A percentile compares a stretch with the other conserved stretches of the same genome.
phyloP scores from a whole-genome alignment of 2,113 vertebrate species.

The Indicator indicator region DNA sequence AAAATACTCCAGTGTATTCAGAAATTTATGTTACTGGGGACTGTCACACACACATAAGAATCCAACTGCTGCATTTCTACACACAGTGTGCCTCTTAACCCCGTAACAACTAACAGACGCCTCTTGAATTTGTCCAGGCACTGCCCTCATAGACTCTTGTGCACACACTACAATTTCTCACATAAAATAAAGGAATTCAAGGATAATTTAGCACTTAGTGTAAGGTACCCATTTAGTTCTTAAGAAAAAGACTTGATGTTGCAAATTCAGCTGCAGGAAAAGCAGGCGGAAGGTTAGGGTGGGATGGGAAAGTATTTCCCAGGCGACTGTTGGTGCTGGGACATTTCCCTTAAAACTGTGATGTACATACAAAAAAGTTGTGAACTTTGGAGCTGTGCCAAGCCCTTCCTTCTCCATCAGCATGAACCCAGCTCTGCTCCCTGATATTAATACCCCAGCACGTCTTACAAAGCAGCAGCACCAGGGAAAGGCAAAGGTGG shows the following conservation, averaged over 20 bases:
- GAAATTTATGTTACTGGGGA: neutral
- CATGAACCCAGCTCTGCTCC: conserved; percentile 48
- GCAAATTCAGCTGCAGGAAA: neutral
- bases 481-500: neutral
- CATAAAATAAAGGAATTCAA: neutral
- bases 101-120: neutral
- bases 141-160: neutral
- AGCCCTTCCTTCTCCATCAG: conserved; percentile 10
- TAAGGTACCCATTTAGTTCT: neutral
- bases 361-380: conserved; percentile 35
- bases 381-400: conserved; percentile 44
- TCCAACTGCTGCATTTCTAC: neutral
- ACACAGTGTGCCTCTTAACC: neutral
- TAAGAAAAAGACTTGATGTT: neutral
- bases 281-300: neutral
- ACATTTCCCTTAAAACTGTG: conserved; percentile 23
- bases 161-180: neutral
- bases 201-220: neutral
- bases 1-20: neutral
- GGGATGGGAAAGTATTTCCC: conserved; percentile 47
- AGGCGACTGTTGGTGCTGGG: conserved; percentile 62
- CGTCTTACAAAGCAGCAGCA: neutral
- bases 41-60: neutral
- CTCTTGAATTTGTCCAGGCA: neutral
- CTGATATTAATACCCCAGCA: neutral